These are phyloP conservation scores for Drosophila virilis DNA, from an alignment of 1,140 invertebrate genomes.

Conservation along the genomic window DNA sequence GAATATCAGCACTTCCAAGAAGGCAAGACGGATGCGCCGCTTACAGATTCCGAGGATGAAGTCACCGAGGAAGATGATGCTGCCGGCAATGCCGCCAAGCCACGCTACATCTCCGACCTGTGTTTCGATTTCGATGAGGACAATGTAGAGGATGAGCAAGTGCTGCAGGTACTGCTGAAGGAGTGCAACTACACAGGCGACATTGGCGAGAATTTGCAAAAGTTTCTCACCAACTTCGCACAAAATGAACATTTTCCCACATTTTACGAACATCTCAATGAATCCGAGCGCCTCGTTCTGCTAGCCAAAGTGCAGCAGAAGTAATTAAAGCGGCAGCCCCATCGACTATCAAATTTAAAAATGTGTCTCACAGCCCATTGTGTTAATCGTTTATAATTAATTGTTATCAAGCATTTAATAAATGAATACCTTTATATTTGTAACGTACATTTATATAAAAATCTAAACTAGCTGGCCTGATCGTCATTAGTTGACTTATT, in stretches of 20 bases:
- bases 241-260: conserved; percentile 86
- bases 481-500: too few relatives aligned
- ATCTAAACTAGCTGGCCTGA: too few relatives aligned
- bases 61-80: conserved; percentile 58
- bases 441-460: background rate
- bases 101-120: conserved; percentile 73
- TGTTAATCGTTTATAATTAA: conserved; percentile 57
- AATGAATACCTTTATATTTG: conserved; percentile 44
- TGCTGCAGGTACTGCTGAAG: conserved; percentile 86
- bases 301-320: conserved; percentile 60
- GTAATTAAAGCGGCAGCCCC: conserved; percentile 27
- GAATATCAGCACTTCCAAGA: conserved; percentile 85
- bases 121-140: conserved; percentile 74
- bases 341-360: conserved; percentile 17
- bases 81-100: conserved; percentile 53
- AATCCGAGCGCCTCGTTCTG: conserved; percentile 54
- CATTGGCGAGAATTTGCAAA: conserved; percentile 86
- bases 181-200: conserved; percentile 88
- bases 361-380: conserved; percentile 20
- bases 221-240: conserved; percentile 87
- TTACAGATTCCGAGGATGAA: conserved; percentile 78
- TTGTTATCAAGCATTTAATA: conserved; percentile 51
- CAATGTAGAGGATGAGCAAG: conserved; percentile 85
- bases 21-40: conserved; percentile 83
- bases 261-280: conserved; percentile 87